Conservation (phyloP, 2,888 invertebrate species). For the Apotomis turbidana region DNA sequence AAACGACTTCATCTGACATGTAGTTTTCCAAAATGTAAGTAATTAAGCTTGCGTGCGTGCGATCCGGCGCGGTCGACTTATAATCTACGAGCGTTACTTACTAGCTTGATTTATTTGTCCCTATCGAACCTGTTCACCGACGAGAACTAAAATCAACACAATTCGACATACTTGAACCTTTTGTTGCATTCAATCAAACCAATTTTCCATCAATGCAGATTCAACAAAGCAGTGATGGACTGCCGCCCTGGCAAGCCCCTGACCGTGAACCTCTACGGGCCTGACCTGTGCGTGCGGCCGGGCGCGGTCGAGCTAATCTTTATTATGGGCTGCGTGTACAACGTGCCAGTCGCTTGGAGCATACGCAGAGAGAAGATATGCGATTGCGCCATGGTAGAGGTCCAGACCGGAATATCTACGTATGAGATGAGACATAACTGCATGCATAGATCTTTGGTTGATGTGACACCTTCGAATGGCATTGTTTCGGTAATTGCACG, state of each 20-base stretch:
- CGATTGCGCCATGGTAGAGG: conserved; percentile 73
- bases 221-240: conserved; percentile 68
- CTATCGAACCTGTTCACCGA: too few species aligned
- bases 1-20: too few species aligned
- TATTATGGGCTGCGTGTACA: conserved; percentile 69
- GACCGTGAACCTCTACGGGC: conserved; percentile 66
- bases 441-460: conserved; percentile 65
- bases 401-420: conserved; percentile 69
- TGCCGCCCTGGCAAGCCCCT: conserved; percentile 69
- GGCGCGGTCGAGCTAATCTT: conserved; percentile 67
- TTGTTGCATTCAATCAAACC: background rate
- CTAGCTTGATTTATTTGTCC: too few species aligned
- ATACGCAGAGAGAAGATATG: conserved; percentile 74
- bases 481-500: conserved; percentile 62
- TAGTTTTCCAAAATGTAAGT: too few species aligned
- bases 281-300: conserved; percentile 66
- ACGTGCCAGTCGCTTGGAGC: conserved; percentile 66
- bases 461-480: conserved; percentile 65
- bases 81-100: too few species aligned
- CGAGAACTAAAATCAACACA: too few species aligned
- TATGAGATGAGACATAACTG: conserved; percentile 75
- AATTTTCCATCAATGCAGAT: conserved; percentile 50
- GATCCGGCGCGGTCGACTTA: too few species aligned
- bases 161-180: too few species aligned
- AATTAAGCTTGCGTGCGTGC: too few species aligned